Conservation (phyloP, 2,113 vertebrate genomes). For the Catharus fuscescens region DNA sequence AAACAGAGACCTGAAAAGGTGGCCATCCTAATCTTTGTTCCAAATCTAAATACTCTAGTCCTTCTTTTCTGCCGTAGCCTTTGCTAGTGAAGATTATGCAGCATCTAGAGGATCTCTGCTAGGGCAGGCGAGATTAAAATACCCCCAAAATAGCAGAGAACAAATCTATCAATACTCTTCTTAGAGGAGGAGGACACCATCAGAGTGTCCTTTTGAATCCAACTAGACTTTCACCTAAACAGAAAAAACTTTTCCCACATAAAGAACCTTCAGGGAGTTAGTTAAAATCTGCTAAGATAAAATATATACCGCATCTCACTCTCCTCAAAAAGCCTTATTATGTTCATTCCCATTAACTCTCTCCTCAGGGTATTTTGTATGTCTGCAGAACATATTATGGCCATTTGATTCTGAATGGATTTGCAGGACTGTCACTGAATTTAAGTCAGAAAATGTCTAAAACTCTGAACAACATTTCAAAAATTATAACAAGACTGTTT, state of each 20-base stretch:
- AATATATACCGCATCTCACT: slow-evolving; percentile 62
- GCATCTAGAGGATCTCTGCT: not conserved
- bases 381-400: slow-evolving; percentile 71
- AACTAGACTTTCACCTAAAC: slow-evolving; percentile 49
- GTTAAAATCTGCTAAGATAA: slow-evolving; percentile 67
- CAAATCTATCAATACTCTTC: not conserved
- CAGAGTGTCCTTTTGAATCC: slow-evolving; percentile 32
- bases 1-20: not conserved
- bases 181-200: not conserved
- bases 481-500: not conserved
- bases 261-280: slow-evolving; percentile 54
- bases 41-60: not conserved
- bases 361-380: slow-evolving; percentile 66
- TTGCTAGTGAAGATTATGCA: not conserved
- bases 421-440: slow-evolving; percentile 49
- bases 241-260: slow-evolving; percentile 53
- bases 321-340: slow-evolving; percentile 64
- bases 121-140: not conserved
- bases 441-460: slow-evolving; percentile 55
- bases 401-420: slow-evolving; percentile 66
- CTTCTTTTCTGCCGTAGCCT: not conserved
- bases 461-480: slow-evolving; percentile 30
- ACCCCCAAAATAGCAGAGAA: not conserved
- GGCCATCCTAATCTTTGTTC: not conserved
- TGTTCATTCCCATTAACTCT: slow-evolving; percentile 70